Evolutionary conservation across 2,113 vertebrate genomes (phyloP).

Genomic region (Apistogramma diplotaenia): DNA sequence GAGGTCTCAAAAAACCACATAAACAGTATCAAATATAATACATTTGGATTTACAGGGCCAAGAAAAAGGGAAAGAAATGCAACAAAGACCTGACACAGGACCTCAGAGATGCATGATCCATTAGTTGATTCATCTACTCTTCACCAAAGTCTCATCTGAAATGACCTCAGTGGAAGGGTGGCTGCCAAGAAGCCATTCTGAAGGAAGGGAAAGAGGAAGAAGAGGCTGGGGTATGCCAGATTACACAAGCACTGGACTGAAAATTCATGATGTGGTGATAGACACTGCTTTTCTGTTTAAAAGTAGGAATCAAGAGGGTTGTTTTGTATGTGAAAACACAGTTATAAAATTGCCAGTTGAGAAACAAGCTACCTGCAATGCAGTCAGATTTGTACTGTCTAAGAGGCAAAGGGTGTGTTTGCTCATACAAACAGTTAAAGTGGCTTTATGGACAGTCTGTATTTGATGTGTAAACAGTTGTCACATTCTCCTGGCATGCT

Average conservation of each 20-base stretch:
- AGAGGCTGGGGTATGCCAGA: neutral
- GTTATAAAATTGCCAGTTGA: neutral
- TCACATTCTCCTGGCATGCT: constrained; percentile 56
- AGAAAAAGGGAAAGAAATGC: neutral
- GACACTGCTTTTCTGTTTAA: neutral
- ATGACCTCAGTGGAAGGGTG: neutral
- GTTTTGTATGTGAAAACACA: neutral
- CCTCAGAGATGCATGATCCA: fast-evolving
- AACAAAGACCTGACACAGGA: neutral
- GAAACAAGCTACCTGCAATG: neutral
- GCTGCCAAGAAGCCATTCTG: no score
- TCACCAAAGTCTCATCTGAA: neutral
- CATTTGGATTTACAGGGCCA: neutral
- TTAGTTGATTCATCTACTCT: neutral
- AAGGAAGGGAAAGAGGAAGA: neutral
- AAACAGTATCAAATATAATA: no score
- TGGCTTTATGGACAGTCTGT: constrained; percentile 78
- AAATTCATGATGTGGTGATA: fast-evolving
- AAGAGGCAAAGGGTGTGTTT: constrained; percentile 78
- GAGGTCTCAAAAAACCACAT: no score
- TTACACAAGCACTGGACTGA: neutral
- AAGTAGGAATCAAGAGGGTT: neutral
- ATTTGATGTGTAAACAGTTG: constrained; percentile 75
- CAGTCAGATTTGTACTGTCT: constrained; percentile 49
- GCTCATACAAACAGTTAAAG: constrained; percentile 75